Base-by-base conservation (phyloP, 30 jellyfish, hydroid and myxozoan genomes). In the Aurelia sp. region DNA sequence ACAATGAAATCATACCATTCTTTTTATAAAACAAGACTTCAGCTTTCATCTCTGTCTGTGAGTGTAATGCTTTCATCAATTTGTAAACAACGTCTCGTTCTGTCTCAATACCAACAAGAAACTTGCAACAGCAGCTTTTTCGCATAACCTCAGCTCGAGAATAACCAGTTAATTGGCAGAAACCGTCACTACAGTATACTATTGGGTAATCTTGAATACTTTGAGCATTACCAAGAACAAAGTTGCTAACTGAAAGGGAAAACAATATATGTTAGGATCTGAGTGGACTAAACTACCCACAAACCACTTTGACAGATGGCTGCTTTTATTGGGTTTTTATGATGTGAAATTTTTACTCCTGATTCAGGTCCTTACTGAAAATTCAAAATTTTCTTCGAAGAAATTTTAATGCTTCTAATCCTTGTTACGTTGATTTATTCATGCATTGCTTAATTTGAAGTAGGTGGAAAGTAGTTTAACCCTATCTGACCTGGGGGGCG, bases 141-240 rank as follows among this genome's bases (percentile, higher is more conserved):
- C 96, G 84, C 96, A 92, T 79, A 61, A 92, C 85, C 73, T 92
- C 98, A 13, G 90, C 40, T 17, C 98, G 91, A 19, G 96, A 41
- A 83, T 58, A 92, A 13, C 97, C 98, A 57, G 98, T 86, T 44
- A 92, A 62, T 66, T 80, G 89, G 62, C 98, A 92, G 71, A 92
- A 92, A 12, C 98, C 98, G 74, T 92, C 98, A 58, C 98, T 92
- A 90, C 98, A 92, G 75, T 92, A 92, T 13, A 92, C 96, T 64
- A 87, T 92, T 17, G 97, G 98, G 68, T 76, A 92, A 64, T 86
- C 96, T 48, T 84, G 89, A 60, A 8, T 58, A 53, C 84, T 48
- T 75, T 92, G 97, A 12, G 98, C 98, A 77, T 92, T 92, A 57
- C 98, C 98, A 84, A 92, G 90, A 71, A 92, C 96, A 57, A 92